These are phyloP conservation scores for Ceuthmochares aereus DNA, from an alignment of 2,113 vertebrate species.

Conservation along the genomic window DNA sequence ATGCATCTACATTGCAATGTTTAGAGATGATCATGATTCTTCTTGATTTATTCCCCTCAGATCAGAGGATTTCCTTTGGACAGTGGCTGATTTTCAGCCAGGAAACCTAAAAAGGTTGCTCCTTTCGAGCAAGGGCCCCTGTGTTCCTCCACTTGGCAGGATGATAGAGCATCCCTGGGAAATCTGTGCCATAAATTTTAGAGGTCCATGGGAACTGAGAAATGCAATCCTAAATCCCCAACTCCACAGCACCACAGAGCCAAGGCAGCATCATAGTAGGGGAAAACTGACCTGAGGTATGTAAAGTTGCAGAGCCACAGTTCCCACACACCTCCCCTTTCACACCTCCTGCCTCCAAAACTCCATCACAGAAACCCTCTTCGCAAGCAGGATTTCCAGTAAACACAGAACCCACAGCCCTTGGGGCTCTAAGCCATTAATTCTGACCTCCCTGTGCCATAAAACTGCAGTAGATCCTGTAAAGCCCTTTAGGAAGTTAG, in stretches of 20 bases:
- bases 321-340: not conserved
- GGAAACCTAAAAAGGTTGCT: not conserved
- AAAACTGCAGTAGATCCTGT: not conserved
- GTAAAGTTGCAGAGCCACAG: not conserved
- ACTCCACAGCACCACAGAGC: not conserved
- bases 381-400: not conserved
- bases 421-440: not conserved
- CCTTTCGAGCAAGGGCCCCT: not conserved
- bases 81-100: not conserved
- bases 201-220: not conserved
- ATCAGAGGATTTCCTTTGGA: not conserved
- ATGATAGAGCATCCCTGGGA: not conserved
- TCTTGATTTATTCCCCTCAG: not conserved
- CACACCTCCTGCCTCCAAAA: not conserved
- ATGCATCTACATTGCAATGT: not conserved
- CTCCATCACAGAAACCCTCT: not conserved
- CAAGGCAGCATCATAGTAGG: not conserved
- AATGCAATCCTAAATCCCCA: not conserved
- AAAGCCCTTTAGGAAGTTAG: not conserved
- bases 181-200: not conserved
- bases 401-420: not conserved
- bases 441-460: not conserved
- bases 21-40: not conserved
- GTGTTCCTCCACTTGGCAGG: slow-evolving; percentile 4
- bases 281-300: not conserved